Conservation (phyloP, 2,113 vertebrate species). For the Calyptommatus sinebrachiatus region DNA sequence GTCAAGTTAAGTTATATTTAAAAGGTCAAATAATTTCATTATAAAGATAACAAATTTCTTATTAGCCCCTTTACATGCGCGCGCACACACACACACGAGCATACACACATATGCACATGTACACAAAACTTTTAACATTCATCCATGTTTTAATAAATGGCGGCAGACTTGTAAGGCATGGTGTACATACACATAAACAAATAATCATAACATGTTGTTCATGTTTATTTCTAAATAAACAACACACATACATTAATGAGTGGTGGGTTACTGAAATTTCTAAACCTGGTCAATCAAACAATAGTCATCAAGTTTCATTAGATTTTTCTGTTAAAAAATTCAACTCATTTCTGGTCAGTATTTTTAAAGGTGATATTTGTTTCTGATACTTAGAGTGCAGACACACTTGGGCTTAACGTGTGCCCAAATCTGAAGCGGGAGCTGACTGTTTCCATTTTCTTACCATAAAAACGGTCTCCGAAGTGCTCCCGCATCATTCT, state of each 20-base stretch:
- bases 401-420: too few relatives aligned
- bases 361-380: constrained; percentile 16
- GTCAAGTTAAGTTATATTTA: constrained; percentile 35
- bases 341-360: constrained; percentile 56
- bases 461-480: too few relatives aligned
- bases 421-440: too few relatives aligned
- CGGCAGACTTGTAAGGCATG: not conserved
- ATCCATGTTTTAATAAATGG: constrained; percentile 34
- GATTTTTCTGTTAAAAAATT: constrained; percentile 38
- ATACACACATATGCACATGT: not conserved
- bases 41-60: constrained; percentile 45
- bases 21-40: constrained; percentile 56
- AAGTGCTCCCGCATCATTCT: too few relatives aligned
- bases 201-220: constrained; percentile 30
- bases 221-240: constrained; percentile 51
- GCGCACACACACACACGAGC: too few relatives aligned
- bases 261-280: constrained; percentile 51
- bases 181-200: constrained; percentile 24
- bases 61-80: constrained; percentile 20
- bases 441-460: too few relatives aligned
- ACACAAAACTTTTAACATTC: constrained; percentile 23
- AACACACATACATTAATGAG: constrained; percentile 42
- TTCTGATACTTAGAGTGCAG: constrained; percentile 30
- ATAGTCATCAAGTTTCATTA: not conserved
- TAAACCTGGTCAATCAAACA: constrained; percentile 12